Base-by-base conservation (phyloP, 2,113 vertebrate genomes). In the Malurus melanocephalus region DNA sequence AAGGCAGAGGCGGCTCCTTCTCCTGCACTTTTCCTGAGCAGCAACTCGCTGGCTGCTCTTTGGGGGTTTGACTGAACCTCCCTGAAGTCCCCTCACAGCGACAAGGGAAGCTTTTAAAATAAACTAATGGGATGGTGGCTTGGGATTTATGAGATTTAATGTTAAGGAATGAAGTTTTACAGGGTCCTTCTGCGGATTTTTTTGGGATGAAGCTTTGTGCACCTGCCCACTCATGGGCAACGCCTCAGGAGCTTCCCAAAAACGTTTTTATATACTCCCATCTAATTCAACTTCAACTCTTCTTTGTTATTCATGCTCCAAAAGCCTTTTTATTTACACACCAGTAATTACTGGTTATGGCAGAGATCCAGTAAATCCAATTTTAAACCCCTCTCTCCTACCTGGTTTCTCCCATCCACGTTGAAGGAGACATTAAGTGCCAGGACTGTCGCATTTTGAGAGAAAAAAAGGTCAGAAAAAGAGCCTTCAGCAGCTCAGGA, bases 141-240 rank as follows among this genome's bases (percentile, higher is more conserved):
- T 42, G 67, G 56, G 56, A 85, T 60, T 59, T 16, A 26, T 16
- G 42, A 5, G 43, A 48, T 73, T 80, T 60, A 69, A 45, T 27
- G 65, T 24, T 18, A 35, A 61, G 20, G 21, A 66, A 11, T 13
- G 42, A 87, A 26, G 30, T 24, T 64, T 65, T 4, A 2, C 75
- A 72, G 59, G 53, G 51, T 33, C 28, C 17, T 86, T 51, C 21
- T 53, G 49, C 16, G 28, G 53, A 11, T 53, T 77, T 56, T 49
- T 80, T 2, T 0, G 27, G 42, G 43, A 51, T 35, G 10, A 42
- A 66, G 42, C 8, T 75, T 43, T 40, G 35, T 65, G 69, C 33
- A 61, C 53, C 61, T 72, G n/a, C 35, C 62, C 15, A 1, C 49
- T 26, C 69, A 52, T 1, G 0, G 2, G 4, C 9, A 7, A 7